These are phyloP conservation scores for Drosophila paramelanica DNA, from an alignment of 2,888 invertebrate species.

Conservation along the genomic window DNA sequence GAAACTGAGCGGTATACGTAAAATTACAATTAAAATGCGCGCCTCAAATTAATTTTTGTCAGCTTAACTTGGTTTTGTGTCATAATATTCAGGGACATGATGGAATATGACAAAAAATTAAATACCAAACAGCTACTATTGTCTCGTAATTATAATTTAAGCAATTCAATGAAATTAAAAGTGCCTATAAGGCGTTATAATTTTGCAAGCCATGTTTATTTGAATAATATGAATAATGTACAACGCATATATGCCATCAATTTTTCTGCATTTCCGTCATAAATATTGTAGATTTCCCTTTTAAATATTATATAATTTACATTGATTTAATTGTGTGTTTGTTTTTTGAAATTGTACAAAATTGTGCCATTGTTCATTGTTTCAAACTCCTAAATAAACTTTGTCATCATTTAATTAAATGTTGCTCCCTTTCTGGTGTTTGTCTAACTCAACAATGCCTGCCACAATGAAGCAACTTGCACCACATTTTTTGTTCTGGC, in stretches of 20 bases:
- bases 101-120: neutral
- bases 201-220: neutral
- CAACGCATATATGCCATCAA: too few species aligned
- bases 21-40: slow-evolving; percentile 56
- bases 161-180: too few species aligned
- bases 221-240: neutral
- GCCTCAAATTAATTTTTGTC: slow-evolving; percentile 48
- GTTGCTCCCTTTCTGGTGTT: slow-evolving; percentile 33
- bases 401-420: slow-evolving; percentile 58
- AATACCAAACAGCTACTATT: neutral
- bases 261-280: too few species aligned
- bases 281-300: too few species aligned
- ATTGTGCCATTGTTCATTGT: slow-evolving; percentile 28
- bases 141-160: slow-evolving; percentile 1
- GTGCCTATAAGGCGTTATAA: neutral
- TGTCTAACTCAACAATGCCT: slow-evolving; percentile 53
- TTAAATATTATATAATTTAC: neutral
- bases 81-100: neutral
- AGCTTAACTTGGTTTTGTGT: slow-evolving; percentile 6
- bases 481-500: slow-evolving; percentile 42
- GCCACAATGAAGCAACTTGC: slow-evolving; percentile 68
- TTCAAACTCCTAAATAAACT: slow-evolving; percentile 30
- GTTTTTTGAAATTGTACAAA: neutral
- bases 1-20: slow-evolving; percentile 6
- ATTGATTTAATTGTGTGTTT: neutral